Percentiles rank a stretch among this genome's conserved stretches.
These are phyloP conservation scores for Pachydiplax longipennis DNA, from an alignment of 2,888 invertebrate genomes.

Conservation along the genomic window DNA sequence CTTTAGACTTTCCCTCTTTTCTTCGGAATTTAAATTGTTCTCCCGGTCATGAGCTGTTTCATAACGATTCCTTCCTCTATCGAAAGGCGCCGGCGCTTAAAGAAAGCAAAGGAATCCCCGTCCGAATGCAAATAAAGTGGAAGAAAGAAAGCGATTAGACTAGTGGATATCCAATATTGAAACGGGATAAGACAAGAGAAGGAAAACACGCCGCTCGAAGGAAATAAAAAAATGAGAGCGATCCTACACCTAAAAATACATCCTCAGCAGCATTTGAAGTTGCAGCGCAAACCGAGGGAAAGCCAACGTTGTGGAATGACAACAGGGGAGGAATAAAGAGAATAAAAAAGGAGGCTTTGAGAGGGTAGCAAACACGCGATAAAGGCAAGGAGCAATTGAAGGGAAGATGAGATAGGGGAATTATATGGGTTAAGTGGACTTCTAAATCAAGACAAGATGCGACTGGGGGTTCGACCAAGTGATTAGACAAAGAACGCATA, in stretches of 20 bases:
- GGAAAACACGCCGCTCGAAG: background rate
- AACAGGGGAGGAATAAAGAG: background rate
- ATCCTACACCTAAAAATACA: conserved; percentile 2
- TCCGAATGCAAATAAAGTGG: background rate
- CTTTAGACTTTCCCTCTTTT: background rate
- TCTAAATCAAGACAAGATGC: background rate
- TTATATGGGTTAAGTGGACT: conserved; percentile 10
- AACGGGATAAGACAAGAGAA: background rate
- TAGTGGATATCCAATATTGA: background rate
- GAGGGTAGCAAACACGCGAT: conserved; percentile 8
- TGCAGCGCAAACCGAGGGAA: background rate
- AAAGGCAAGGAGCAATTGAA: conserved; percentile 21
- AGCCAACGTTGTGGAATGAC: background rate
- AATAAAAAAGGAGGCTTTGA: background rate
- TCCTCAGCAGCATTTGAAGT: background rate
- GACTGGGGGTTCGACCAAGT: too few species aligned
- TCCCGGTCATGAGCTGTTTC: background rate
- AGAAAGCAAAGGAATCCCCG: background rate
- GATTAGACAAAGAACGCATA: too few species aligned
- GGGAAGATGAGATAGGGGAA: background rate
- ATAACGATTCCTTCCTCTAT: background rate
- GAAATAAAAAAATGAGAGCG: background rate
- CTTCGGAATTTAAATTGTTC: background rate
- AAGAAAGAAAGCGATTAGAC: background rate
- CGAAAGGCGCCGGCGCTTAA: background rate